Evolutionary conservation across 2,113 vertebrate species (phyloP).

Genomic region (Bagarius yarrelli): DNA sequence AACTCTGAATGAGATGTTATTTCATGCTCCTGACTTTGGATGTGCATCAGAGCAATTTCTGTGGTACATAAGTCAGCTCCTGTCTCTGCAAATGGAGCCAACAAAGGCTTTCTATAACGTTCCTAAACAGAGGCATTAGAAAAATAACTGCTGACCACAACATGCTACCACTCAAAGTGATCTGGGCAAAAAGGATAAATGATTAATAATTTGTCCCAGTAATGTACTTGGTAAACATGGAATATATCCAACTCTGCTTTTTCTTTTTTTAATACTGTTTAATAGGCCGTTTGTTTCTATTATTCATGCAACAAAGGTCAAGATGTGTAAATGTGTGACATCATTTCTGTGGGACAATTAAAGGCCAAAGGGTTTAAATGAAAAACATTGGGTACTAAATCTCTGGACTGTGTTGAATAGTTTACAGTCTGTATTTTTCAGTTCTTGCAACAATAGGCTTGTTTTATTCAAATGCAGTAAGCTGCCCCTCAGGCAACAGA

Average conservation of each 20-base stretch:
- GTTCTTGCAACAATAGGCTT: slow-evolving; percentile 12
- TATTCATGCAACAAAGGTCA: not conserved
- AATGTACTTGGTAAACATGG: not conserved
- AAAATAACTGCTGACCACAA: not conserved
- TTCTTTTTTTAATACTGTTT: not conserved
- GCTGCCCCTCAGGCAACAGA: slow-evolving; percentile 22
- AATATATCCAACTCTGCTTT: not conserved
- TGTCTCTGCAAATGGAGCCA: slow-evolving; percentile 36
- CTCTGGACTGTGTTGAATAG: slow-evolving; percentile 12
- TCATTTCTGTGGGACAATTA: not conserved
- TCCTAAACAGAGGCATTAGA: slow-evolving; percentile 27
- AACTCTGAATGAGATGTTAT: slow-evolving; percentile 49
- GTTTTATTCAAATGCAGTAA: slow-evolving; percentile 44
- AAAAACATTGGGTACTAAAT: slow-evolving; percentile 1
- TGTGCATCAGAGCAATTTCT: slow-evolving; percentile 49
- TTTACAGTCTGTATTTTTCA: slow-evolving; percentile 40
- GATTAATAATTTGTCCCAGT: not conserved
- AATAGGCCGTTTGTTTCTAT: not conserved
- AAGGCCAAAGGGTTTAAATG: not conserved
- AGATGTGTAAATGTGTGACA: not conserved
- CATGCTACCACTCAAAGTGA: not conserved
- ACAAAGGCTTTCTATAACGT: slow-evolving; percentile 29
- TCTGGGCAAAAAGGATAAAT: not conserved
- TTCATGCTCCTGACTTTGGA: slow-evolving; percentile 45
- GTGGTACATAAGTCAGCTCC: slow-evolving; percentile 40